Evolutionary conservation across 1,140 invertebrate species (phyloP), one percentile per base, ranked within the genome.

Genomic region (Drosophila pseudoobscura): DNA sequence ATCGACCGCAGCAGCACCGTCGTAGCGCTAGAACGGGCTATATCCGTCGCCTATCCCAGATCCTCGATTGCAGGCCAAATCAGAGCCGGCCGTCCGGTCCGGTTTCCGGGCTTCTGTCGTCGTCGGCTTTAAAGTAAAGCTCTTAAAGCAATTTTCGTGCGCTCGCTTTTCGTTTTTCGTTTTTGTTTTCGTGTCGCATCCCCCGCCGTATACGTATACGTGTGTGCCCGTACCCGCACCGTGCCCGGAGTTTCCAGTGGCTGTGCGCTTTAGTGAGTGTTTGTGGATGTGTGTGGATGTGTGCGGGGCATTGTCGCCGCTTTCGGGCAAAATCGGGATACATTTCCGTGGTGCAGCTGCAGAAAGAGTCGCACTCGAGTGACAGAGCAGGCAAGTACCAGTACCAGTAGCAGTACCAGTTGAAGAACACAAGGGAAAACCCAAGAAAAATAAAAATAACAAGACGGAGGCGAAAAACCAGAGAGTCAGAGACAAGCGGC

Each of bases 271-370:
- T 22, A 22, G 53, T 60, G 47, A 53, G 46, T 53, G 66, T 41
- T 29, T 22, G 61, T 51, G 61, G 65, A 47, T 50, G 46, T 58
- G 69, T 56, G 47, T 73, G 44, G 41, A 45, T 76, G 63, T 76
- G 73, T 75, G 54, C 58, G 73, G 69, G 73, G 50, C 72, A 71
- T 71, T 80, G 72, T 51, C 62, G 76, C 75, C 45, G 68, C 80
- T 79, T 58, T 79, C 72, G 72, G 74, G 57, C 47, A 70, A 51
- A 77, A 80, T 89, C 80, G 85, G 85, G 75, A 89, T 89, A 89
- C 77, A 89, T 78, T 85, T 89, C 85, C 75, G 77, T 64, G 57
- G 60, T 55, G 68, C 29, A 45, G 55, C 73, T 54, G 61, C 56
- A 56, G 50, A 44, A 61, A 46, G 4, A 39, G 35, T 39, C 35